phyloP scores from a whole-genome alignment of 2,888 invertebrate species.

The Nephrotoma flavescens region DNA sequence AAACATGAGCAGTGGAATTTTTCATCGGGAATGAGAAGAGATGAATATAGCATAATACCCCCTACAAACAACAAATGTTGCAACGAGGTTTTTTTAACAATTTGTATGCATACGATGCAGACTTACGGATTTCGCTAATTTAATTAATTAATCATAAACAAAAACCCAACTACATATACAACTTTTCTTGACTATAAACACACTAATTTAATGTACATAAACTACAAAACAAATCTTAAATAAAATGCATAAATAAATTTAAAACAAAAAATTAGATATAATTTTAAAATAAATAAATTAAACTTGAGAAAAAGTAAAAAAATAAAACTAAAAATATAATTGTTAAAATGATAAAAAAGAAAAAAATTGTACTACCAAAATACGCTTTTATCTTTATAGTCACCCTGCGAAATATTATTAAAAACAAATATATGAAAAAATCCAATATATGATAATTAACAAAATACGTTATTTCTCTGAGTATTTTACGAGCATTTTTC shows the following conservation, averaged over 20 bases:
- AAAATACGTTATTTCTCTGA: neutral
- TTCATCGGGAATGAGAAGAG: no score
- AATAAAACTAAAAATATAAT: neutral
- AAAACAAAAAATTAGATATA: neutral
- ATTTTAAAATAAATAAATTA: neutral
- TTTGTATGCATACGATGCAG: neutral
- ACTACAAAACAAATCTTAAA: neutral
- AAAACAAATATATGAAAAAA: neutral
- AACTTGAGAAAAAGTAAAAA: neutral
- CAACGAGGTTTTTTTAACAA: no score
- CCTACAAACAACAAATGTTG: no score
- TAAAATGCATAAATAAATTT: neutral
- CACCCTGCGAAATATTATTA: slow-evolving; percentile 4
- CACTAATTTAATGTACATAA: neutral
- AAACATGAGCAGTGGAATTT: no score
- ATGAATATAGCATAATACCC: no score
- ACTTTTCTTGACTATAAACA: neutral
- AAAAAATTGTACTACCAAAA: slow-evolving; percentile 3
- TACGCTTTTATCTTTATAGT: slow-evolving; percentile 5
- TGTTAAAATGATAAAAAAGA: neutral
- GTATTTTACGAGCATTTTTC: neutral
- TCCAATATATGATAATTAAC: neutral
- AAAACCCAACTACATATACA: neutral
- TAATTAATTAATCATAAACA: neutral
- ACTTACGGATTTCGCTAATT: neutral